Base-by-base conservation (phyloP, 2,888 invertebrate genomes). In the Sclerodermus sp. region DNA sequence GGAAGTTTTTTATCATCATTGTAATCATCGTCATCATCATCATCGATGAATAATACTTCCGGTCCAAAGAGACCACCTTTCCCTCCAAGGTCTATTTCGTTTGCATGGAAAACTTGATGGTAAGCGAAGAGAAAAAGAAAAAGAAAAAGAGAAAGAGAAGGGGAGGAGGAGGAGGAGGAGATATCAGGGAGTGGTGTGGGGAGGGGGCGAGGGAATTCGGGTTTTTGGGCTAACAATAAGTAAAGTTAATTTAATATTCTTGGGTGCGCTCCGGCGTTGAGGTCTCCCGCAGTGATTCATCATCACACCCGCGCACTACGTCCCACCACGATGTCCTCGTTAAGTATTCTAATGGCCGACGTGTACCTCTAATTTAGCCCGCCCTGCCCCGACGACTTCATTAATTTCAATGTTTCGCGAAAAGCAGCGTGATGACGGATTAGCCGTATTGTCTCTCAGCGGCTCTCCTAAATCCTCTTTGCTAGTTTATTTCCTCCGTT, bases 271-370 rank as follows among this genome's bases (percentile, higher is more conserved):
- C 50, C 6, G 31, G 18, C 55, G 59, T 55, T 64, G 67, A 62
- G 66, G 62, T 68, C 66, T 62, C 62, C 55, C 56, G 58, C 66
- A 60, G 69, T 77, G 76, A 77, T 77, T 77, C 77, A 74, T 77
- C 76, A 74, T 76, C 74, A 75, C 76, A 76, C 77, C 77, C 77
- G 76, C 77, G 76, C 77, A 73, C 62, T 64, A 61, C 62, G 54
- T 64, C 64, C 62, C 58, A 62, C 62, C 62, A 53, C 70, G 66
- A 70, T 71, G 74, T 76, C 72, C 76, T 77, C 77, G 76, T 77
- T 76, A 77, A 72, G 68, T 72, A 77, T 76, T 76, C 76, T 76
- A 77, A 77, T 76, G 71, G 64, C 54, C 58, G 50, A 53, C 62
- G 57, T 66, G 67, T 69, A 62, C 62, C 64, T 63, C 67, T 69